A percentile compares a stretch with the other conserved stretches of the same genome.
Evolutionary conservation across 2,888 invertebrate species (phyloP).

Genomic region (Nemurella pictetii): DNA sequence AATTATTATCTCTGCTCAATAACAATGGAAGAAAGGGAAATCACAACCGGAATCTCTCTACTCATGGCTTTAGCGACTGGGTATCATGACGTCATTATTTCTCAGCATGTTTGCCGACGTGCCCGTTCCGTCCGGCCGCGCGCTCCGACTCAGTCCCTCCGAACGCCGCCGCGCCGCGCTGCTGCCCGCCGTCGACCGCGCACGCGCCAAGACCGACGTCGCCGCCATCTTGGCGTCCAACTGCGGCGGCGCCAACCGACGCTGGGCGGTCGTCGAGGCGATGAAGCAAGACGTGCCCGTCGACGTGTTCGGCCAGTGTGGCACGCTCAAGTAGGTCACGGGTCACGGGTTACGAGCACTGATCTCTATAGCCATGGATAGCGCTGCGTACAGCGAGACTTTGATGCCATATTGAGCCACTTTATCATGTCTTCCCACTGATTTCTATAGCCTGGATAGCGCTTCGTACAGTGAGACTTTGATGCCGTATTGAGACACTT

Average conservation of each 20-base stretch:
- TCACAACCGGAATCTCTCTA: too few relatives aligned
- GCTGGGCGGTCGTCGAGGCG: slow-evolving; percentile 47
- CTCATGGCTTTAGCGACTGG: too few relatives aligned
- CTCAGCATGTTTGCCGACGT: slow-evolving; percentile 55
- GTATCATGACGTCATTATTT: slow-evolving; percentile 45
- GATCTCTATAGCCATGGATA: too few relatives aligned
- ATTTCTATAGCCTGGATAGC: too few relatives aligned
- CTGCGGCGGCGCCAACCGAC: slow-evolving; percentile 47
- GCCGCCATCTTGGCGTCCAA: slow-evolving; percentile 60
- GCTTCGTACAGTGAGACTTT: too few relatives aligned
- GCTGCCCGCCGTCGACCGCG: slow-evolving; percentile 41
- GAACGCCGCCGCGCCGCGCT: neutral
- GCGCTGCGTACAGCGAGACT: too few relatives aligned
- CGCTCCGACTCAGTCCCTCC: slow-evolving; percentile 31
- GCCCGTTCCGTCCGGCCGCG: slow-evolving; percentile 51
- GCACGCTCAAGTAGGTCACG: slow-evolving; percentile 47
- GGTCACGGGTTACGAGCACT: too few relatives aligned
- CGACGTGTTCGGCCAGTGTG: slow-evolving; percentile 49
- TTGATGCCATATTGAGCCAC: too few relatives aligned
- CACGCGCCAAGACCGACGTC: slow-evolving; percentile 51
- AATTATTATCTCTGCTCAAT: too few relatives aligned
- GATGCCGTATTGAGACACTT: too few relatives aligned
- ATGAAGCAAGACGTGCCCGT: slow-evolving; percentile 48
- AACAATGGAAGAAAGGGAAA: too few relatives aligned
- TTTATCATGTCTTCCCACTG: too few relatives aligned